phyloP scores from a whole-genome alignment of 2,888 invertebrate species.

The Drosophila subsilvestris region DNA sequence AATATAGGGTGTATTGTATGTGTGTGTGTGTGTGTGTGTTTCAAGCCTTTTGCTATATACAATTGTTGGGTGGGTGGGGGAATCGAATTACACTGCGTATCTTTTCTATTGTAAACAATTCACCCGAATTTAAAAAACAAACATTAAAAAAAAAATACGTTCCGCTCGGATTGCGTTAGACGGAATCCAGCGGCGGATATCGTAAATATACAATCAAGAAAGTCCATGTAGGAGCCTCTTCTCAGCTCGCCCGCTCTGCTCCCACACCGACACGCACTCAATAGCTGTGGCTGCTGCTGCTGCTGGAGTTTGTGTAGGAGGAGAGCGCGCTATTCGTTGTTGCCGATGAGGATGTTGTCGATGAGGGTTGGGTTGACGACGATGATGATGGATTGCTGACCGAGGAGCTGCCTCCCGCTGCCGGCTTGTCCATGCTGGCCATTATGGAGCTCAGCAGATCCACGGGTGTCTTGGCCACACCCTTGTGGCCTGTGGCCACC shows the following conservation, averaged over 20 bases:
- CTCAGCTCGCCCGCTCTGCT: constrained; percentile 22
- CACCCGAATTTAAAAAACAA: not conserved
- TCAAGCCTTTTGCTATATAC: constrained; percentile 40
- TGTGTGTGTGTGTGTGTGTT: constrained; percentile 24
- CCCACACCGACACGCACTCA: not conserved
- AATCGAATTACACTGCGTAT: not conserved
- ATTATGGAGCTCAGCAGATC: constrained; percentile 84
- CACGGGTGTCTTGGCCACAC: constrained; percentile 56
- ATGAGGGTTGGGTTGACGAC: constrained; percentile 17
- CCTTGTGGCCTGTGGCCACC: constrained; percentile 21
- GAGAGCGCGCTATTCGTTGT: constrained; percentile 55
- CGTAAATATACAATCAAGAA: constrained; percentile 11
- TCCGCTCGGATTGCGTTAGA: constrained; percentile 27
- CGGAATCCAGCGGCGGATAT: constrained; percentile 2
- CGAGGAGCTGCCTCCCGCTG: constrained; percentile 52
- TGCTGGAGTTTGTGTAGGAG: constrained; percentile 58
- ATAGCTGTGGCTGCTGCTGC: constrained; percentile 46
- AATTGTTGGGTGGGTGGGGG: not conserved
- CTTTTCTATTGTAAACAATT: constrained; percentile 10
- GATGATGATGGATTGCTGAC: constrained; percentile 17
- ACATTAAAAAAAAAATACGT: not conserved
- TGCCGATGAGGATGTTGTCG: constrained; percentile 42
- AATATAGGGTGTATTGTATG: constrained; percentile 51
- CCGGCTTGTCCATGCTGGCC: constrained; percentile 84
- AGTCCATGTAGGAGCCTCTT: constrained; percentile 63